A percentile compares a stretch with the other conserved stretches of the same genome.
These are phyloP conservation scores for Paelopatides confundens DNA, from an alignment of 53 echinoderm and acorn worm species.

Conservation along the genomic window DNA sequence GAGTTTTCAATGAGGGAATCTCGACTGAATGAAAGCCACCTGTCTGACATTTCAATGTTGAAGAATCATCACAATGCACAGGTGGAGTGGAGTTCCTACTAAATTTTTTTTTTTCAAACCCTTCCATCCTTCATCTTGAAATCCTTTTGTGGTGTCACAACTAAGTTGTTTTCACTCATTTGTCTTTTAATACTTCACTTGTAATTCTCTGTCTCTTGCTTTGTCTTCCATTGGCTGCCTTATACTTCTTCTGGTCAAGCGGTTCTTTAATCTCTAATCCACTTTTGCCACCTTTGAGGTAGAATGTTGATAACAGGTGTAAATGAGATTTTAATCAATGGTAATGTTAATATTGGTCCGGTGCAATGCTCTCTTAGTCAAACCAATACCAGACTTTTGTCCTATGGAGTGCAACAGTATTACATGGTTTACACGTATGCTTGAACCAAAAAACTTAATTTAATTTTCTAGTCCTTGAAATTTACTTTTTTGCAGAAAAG, in stretches of 20 bases:
- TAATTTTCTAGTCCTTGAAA: too few relatives aligned
- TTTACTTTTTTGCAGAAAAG: too few relatives aligned
- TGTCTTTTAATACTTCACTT: neutral
- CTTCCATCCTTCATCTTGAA: neutral
- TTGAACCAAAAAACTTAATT: too few relatives aligned
- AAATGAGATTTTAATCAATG: too few relatives aligned
- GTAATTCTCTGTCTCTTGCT: neutral
- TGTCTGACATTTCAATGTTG: conserved; percentile 83
- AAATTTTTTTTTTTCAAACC: neutral
- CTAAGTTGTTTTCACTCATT: neutral
- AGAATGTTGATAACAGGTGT: too few relatives aligned
- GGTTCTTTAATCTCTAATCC: too few relatives aligned
- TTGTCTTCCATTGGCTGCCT: neutral
- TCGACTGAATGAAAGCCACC: conserved; percentile 72
- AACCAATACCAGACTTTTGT: too few relatives aligned
- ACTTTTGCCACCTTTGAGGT: too few relatives aligned
- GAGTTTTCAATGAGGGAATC: conserved; percentile 74
- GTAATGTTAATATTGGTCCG: too few relatives aligned
- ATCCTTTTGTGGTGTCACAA: neutral
- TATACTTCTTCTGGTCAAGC: neutral
- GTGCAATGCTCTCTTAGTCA: too few relatives aligned
- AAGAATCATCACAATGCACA: conserved; percentile 92
- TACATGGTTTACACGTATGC: too few relatives aligned
- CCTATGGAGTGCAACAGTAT: too few relatives aligned
- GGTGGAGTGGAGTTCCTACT: conserved; percentile 99